Evolutionary conservation across 35 echinoderm and acorn worm genomes (phyloP).

Genomic region (Apostichopus parvimensis): DNA sequence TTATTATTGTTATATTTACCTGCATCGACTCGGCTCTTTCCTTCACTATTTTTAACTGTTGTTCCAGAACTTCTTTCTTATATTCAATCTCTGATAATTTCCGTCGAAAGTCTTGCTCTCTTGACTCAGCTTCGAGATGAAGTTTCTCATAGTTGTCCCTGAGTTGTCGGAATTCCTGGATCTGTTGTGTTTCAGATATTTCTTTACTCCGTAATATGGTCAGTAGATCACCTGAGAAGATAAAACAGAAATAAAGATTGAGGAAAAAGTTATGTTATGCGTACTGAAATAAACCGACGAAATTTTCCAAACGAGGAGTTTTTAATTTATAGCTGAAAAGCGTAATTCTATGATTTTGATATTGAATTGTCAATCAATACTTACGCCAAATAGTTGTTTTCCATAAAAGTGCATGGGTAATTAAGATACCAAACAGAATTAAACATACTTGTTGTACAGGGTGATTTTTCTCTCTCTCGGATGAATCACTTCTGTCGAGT

Average conservation of each 20-base stretch:
- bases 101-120: constrained; percentile 11
- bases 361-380: no score
- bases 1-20: not conserved
- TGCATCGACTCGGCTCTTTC: constrained; percentile 50
- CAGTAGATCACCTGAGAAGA: constrained; percentile 43
- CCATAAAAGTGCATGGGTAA: no score
- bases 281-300: no score
- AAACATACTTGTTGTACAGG: no score
- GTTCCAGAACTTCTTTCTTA: constrained; percentile 49
- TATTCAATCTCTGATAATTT: constrained; percentile 26
- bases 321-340: no score
- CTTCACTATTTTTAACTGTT: constrained; percentile 54
- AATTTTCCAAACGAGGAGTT: no score
- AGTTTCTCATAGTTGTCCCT: constrained; percentile 35
- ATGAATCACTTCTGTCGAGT: no score
- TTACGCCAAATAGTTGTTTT: no score
- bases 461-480: no score
- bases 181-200: constrained; percentile 50
- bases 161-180: constrained; percentile 47
- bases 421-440: no score
- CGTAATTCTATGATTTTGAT: no score
- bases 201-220: constrained; percentile 62
- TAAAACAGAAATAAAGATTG: not conserved
- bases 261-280: no score
- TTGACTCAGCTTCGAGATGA: constrained; percentile 14